phyloP scores from a whole-genome alignment of 2,113 vertebrate species.

The Corynorhinus townsendii region DNA sequence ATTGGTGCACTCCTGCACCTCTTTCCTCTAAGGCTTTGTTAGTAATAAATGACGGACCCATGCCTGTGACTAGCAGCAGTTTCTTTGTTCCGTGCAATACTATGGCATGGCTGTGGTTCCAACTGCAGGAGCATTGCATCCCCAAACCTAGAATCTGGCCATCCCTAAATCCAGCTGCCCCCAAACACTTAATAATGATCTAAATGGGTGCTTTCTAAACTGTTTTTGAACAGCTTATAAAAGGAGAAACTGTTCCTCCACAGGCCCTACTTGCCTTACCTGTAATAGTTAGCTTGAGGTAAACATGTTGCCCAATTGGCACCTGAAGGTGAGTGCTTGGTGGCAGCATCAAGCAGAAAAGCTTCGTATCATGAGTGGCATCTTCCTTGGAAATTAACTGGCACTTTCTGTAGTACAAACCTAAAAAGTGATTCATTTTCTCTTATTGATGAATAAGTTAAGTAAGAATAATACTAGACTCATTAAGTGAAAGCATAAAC shows the following conservation, averaged over 20 bases:
- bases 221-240: background rate
- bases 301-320: conserved; percentile 91
- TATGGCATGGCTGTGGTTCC: background rate
- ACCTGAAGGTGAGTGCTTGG: conserved; percentile 83
- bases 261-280: conserved; percentile 78
- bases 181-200: background rate
- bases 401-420: conserved; percentile 89
- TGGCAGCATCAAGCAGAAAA: conserved; percentile 88
- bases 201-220: background rate
- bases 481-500: background rate
- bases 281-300: conserved; percentile 89
- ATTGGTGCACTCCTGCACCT: background rate
- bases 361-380: conserved; percentile 88
- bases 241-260: background rate
- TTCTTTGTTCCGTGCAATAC: background rate
- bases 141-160: background rate
- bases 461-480: background rate
- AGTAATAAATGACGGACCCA: background rate
- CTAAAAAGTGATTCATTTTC: conserved; percentile 76
- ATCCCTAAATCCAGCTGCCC: background rate
- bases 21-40: background rate
- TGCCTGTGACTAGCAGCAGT: background rate
- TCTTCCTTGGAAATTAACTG: conserved; percentile 87
- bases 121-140: background rate
- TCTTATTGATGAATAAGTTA: conserved; percentile 20